A percentile compares a stretch with the other conserved stretches of the same genome.
Evolutionary conservation across 2,113 vertebrate species (phyloP).

Genomic region (Echinops telfairi): DNA sequence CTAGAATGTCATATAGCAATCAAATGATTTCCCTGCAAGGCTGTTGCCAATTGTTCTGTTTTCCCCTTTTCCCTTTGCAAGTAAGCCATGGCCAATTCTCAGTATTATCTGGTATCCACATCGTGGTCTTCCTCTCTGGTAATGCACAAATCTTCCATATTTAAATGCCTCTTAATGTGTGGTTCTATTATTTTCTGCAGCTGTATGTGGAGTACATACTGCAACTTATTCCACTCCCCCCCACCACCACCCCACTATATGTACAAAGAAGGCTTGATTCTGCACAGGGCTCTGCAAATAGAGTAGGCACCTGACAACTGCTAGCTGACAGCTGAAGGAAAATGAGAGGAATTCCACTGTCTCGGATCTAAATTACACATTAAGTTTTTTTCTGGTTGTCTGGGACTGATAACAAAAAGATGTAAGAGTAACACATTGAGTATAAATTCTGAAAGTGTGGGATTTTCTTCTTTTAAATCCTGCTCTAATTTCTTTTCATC

Average conservation of each 20-base stretch:
- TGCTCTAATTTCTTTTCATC: conserved; percentile 21
- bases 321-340: conserved; percentile 43
- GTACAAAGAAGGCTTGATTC: background rate
- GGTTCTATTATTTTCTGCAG: background rate
- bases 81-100: background rate
- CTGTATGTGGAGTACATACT: background rate
- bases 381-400: conserved; percentile 22
- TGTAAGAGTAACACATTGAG: conserved; percentile 29
- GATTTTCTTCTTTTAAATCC: conserved; percentile 45
- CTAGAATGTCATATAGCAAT: background rate
- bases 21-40: background rate
- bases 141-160: background rate
- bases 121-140: background rate
- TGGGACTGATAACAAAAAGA: conserved; percentile 57
- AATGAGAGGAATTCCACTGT: conserved; percentile 43
- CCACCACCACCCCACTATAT: too few relatives aligned
- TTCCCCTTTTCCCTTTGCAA: background rate
- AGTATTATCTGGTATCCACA: background rate
- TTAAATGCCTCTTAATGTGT: background rate
- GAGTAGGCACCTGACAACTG: background rate
- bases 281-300: background rate
- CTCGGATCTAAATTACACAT: conserved; percentile 66
- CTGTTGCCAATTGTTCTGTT: background rate
- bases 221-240: background rate
- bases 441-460: conserved; percentile 58